Evolutionary conservation across 1,140 invertebrate species (phyloP).

Genomic region (Pogonomyrmex barbatus): DNA sequence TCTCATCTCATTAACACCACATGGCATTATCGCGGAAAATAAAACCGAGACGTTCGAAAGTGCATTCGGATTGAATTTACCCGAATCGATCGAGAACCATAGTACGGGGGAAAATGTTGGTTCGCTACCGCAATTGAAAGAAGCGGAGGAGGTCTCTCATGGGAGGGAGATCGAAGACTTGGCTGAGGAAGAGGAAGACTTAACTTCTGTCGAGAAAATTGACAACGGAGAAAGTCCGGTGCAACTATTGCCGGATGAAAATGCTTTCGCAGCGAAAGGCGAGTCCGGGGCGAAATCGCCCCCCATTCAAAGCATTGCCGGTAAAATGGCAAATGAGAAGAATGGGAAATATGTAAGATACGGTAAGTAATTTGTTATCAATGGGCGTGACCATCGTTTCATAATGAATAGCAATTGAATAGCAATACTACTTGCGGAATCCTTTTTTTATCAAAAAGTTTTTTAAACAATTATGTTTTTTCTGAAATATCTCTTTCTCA

Average conservation of each 20-base stretch:
- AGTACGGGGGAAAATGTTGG: neutral
- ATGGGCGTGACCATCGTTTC: slow-evolving; percentile 80
- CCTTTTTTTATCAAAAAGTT: neutral
- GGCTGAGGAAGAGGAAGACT: neutral
- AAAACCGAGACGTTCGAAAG: slow-evolving; percentile 70
- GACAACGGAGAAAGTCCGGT: neutral
- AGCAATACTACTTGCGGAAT: neutral
- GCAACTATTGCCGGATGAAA: neutral
- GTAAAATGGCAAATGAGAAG: slow-evolving; percentile 59
- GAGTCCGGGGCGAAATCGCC: neutral
- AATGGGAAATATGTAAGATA: slow-evolving; percentile 82
- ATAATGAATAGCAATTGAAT: neutral
- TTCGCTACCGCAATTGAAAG: neutral
- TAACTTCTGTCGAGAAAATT: neutral
- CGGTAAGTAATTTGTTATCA: slow-evolving; percentile 82
- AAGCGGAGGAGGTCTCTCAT: neutral
- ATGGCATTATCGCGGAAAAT: slow-evolving; percentile 19
- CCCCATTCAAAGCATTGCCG: slow-evolving; percentile 44
- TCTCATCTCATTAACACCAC: neutral
- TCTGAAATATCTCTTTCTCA: neutral
- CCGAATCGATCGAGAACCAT: neutral
- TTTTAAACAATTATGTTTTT: neutral
- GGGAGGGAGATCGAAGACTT: slow-evolving; percentile 67
- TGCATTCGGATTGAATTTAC: slow-evolving; percentile 66
- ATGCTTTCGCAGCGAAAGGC: neutral